These are phyloP conservation scores for Eremophila alpestris DNA, from an alignment of 2,797 vertebrate genomes.

Conservation along the genomic window DNA sequence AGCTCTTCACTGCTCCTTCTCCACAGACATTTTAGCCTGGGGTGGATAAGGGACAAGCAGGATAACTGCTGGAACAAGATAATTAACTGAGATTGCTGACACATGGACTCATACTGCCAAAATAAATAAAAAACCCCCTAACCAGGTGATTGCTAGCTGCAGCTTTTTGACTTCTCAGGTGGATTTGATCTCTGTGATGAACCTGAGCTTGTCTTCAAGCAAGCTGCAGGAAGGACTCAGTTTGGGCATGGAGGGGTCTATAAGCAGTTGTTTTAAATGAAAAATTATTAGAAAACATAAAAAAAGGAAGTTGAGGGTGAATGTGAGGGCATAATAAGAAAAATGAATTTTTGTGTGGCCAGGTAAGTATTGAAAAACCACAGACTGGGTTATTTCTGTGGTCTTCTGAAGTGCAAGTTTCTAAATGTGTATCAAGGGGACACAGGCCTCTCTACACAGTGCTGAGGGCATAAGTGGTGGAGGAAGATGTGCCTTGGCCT, in stretches of 20 bases:
- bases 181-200: not conserved
- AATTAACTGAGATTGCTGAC: not conserved
- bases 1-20: not conserved
- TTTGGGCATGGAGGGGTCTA: fast-evolving
- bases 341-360: not conserved
- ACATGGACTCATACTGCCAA: not conserved
- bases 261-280: not conserved
- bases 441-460: fast-evolving
- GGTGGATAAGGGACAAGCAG: not conserved
- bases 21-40: not conserved
- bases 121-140: fast-evolving
- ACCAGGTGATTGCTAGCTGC: not conserved
- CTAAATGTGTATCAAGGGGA: not conserved
- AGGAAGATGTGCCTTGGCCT: not conserved
- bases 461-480: not conserved
- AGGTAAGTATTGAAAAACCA: not conserved
- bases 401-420: not conserved
- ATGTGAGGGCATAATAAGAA: fast-evolving
- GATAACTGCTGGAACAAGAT: not conserved
- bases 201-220: not conserved
- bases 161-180: not conserved
- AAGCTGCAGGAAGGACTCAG: not conserved
- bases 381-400: fast-evolving
- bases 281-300: not conserved
- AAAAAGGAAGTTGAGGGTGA: not conserved